Base-by-base conservation (phyloP, 2,888 invertebrate species). In the Dermolepida albohirtum region DNA sequence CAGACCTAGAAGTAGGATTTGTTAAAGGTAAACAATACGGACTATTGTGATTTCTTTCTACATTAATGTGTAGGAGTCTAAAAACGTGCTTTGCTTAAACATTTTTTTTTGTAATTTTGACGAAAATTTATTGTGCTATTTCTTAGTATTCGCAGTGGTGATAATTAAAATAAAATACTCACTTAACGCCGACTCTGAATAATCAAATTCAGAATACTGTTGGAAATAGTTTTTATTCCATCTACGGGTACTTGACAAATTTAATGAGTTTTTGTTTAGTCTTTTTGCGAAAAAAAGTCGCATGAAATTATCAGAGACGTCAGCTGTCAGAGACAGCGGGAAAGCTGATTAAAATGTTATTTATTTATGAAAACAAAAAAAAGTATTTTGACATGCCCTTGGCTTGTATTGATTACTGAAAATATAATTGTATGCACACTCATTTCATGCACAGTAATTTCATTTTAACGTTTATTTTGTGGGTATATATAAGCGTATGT, bases 331-430 rank as follows among this genome's bases (percentile, higher is more conserved):
- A 29, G 59, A 62, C 59, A 62, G 59, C 59, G 44, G 59, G 27
- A 62, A 62, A 62, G 47, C 59, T 62, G 59, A 62, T 62, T 62
- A 62, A 62, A 62, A 62, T 62, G 59, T 62, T 62, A 49, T 62
- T 62, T 62, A 62, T 62, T 62, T 62, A 62, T 49, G 59, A 47
- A 62, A 62, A 47, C 34, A 34, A 47, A 62, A 62, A 62, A 12
- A 7, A 11, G 47, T 62, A 47, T 62, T 47, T 62, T 34, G 34
- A 47, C 34, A 34, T 14, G 16, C 47, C 43, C 34, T 7, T 2
- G n/a, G 34, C 34, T 49, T 16, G 59, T 62, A 62, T 62, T 47
- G 59, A 62, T 62, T 62, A 47, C 59, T 43, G 47, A 62, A 49
- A 62, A 62, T 34, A 14, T 39, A 16, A 29, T 14, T 34, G 47